These are phyloP conservation scores for Pangasius djambal DNA, from an alignment of 2,797 vertebrate species.

Conservation along the genomic window DNA sequence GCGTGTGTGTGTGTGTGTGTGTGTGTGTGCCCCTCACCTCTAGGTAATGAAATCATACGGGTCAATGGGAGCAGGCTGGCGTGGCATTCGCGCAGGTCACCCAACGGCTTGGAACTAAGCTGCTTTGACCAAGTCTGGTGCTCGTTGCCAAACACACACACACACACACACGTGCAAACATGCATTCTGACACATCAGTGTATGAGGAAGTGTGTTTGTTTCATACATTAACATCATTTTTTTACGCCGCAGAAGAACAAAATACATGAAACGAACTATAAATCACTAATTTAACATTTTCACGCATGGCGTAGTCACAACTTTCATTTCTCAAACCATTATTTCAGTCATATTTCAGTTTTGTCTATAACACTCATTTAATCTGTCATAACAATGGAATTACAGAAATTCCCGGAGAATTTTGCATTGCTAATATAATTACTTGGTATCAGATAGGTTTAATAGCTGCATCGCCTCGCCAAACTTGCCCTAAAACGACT, in stretches of 20 bases:
- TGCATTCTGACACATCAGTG: slow-evolving; percentile 51
- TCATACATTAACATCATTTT: not conserved
- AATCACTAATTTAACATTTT: not conserved
- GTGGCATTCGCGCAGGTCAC: slow-evolving; percentile 72
- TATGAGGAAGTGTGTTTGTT: slow-evolving; percentile 35
- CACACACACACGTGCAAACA: slow-evolving; percentile 42
- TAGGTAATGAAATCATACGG: slow-evolving; percentile 78
- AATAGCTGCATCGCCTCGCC: slow-evolving; percentile 37
- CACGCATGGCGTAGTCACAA: not conserved
- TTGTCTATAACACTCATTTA: slow-evolving; percentile 55
- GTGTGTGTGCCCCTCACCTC: slow-evolving; percentile 68
- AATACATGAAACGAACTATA: not conserved
- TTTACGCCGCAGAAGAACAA: not conserved
- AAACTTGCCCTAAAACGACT: slow-evolving; percentile 46
- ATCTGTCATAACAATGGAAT: slow-evolving; percentile 10
- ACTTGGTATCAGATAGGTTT: slow-evolving; percentile 39
- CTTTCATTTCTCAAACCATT: not conserved
- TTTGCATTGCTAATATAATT: slow-evolving; percentile 49
- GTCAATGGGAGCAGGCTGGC: slow-evolving; percentile 70
- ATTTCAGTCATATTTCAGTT: slow-evolving; percentile 13
- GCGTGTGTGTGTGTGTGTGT: slow-evolving; percentile 40
- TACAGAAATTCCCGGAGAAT: slow-evolving; percentile 25
- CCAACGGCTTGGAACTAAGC: slow-evolving; percentile 80
- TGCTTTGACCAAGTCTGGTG: slow-evolving; percentile 78
- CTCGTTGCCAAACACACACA: slow-evolving; percentile 67